Evolutionary conservation across 2,888 invertebrate genomes (phyloP), one percentile per base, ranked within the genome.

Genomic region (Mythimna lalbum): DNA sequence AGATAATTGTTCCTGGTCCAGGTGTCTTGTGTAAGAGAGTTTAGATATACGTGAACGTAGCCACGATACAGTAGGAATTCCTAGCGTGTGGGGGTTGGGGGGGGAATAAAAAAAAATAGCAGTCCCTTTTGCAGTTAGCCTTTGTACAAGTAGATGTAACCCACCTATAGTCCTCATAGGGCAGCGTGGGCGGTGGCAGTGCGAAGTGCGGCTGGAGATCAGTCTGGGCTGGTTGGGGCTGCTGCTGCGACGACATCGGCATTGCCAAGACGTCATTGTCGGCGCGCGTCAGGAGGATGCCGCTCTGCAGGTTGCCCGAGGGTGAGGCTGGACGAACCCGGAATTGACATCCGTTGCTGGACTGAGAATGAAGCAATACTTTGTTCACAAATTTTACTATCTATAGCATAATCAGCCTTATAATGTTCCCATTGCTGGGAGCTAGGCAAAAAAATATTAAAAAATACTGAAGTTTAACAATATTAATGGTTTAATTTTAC

Each of bases 121-220:
- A n/a, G n/a, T n/a, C n/a, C n/a, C n/a, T n/a, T n/a, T n/a, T n/a
- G n/a, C n/a, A n/a, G n/a, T n/a, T n/a, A n/a, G n/a, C n/a, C n/a
- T n/a, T n/a, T n/a, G 9, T 23, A 21, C 21, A 10, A 21, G 12
- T 50, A 21, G 4, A 23, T 52, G 12, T 23, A 5, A 14, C 52
- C 12, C 5, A 73, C 73, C 94, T 91, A 82, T 91, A 94, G 80
- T 93, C 93, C 79, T 93, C 93, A 78, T 91, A 92, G 69, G 91
- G 89, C 73, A 91, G 82, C 69, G 91, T 90, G 73, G 93, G 91
- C 21, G 91, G 91, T 50, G 92, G 93, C 80, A 92, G 89, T 23
- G 91, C 90, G 85, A 93, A 93, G 84, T 91, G 92, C 62, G 93
- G 89, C 78, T 92, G 93, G 75, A 90, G 85, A 68, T 91, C 91